phyloP scores from a whole-genome alignment of 1,140 invertebrate species.

The Lutraria rhynchaena region DNA sequence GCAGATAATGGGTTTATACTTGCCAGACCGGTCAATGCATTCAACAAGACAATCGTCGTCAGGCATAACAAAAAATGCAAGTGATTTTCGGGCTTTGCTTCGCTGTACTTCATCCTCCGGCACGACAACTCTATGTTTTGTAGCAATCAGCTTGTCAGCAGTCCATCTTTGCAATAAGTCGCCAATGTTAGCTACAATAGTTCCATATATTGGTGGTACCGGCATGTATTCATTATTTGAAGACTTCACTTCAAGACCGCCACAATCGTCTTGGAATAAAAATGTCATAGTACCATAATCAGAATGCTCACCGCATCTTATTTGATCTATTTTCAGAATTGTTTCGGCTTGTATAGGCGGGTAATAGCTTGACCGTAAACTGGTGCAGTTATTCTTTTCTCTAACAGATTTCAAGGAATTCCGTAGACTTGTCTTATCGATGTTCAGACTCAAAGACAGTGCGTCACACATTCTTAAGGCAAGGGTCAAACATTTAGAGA shows the following conservation, averaged over 20 bases:
- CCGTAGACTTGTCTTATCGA: not conserved
- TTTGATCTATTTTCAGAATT: conserved; percentile 79
- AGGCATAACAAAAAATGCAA: conserved; percentile 90
- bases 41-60: conserved; percentile 85
- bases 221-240: conserved; percentile 36
- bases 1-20: conserved; percentile 65
- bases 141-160: conserved; percentile 52
- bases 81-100: conserved; percentile 86
- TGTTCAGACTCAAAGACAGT: not conserved
- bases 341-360: not conserved
- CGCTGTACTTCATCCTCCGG: conserved; percentile 86
- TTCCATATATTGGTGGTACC: conserved; percentile 24
- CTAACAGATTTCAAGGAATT: not conserved
- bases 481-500: not conserved
- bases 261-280: conserved; percentile 85
- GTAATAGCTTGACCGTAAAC: not conserved
- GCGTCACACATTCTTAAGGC: not conserved
- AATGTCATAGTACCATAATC: conserved; percentile 90
- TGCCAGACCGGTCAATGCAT: conserved; percentile 82
- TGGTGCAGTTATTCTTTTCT: not conserved
- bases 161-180: conserved; percentile 62
- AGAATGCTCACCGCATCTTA: conserved; percentile 87
- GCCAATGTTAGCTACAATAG: conserved; percentile 51
- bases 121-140: conserved; percentile 88
- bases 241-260: conserved; percentile 77